Percentiles rank a stretch among this genome's conserved stretches.
phyloP scores from a whole-genome alignment of 1,140 invertebrate species.

The Parasteatoda tepidariorum region DNA sequence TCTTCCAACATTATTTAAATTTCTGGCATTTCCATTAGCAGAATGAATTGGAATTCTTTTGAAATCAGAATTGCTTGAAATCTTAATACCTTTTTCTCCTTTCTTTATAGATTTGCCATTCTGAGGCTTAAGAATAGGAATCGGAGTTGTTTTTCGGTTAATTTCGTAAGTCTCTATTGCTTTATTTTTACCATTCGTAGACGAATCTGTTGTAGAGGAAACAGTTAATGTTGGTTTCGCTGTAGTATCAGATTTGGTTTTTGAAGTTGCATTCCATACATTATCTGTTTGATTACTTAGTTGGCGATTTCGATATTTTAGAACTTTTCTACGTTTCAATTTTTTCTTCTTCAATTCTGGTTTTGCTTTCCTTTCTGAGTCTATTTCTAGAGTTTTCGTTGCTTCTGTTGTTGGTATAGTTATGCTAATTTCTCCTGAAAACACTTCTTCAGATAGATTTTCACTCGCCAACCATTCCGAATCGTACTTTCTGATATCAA shows the following conservation, averaged over 20 bases:
- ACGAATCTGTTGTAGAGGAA: neutral
- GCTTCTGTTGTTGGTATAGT: too few relatives aligned
- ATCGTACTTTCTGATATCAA: neutral
- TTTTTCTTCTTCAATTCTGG: constrained; percentile 3
- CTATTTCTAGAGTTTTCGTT: neutral
- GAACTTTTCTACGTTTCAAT: constrained; percentile 5
- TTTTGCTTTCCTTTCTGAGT: neutral
- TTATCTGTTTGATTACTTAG: neutral
- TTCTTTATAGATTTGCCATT: too few relatives aligned
- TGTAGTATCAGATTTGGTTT: neutral
- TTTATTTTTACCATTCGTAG: neutral
- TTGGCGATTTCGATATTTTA: neutral
- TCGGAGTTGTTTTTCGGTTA: too few relatives aligned
- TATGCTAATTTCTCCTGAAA: neutral
- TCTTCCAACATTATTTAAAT: too few relatives aligned
- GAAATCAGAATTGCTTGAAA: too few relatives aligned
- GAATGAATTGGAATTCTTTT: too few relatives aligned
- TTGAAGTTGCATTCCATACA: neutral
- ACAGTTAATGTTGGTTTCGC: neutral
- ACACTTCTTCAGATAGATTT: neutral
- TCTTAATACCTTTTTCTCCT: too few relatives aligned
- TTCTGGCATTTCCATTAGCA: too few relatives aligned
- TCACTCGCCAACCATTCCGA: neutral
- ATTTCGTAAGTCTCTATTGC: neutral
- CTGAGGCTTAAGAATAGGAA: too few relatives aligned